phyloP scores from a whole-genome alignment of 2,888 invertebrate species.

The Adelognathus sp. region DNA sequence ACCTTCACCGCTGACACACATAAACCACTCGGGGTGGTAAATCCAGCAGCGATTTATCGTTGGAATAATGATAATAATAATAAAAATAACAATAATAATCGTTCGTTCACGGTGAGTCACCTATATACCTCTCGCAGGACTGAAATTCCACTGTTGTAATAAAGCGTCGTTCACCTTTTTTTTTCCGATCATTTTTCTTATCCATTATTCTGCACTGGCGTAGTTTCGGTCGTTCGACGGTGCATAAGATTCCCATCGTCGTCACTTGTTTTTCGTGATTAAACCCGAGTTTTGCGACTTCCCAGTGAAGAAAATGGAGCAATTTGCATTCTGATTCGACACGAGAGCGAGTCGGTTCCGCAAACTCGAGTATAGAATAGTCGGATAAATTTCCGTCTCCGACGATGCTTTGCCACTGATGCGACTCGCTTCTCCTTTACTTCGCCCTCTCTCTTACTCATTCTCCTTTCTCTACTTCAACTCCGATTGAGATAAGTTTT shows the following conservation, averaged over 20 bases:
- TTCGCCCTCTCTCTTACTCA: neutral
- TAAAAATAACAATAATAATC: conserved; percentile 42
- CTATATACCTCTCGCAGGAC: neutral
- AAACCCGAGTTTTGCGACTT: conserved; percentile 29
- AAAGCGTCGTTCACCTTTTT: conserved; percentile 24
- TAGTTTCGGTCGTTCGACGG: neutral
- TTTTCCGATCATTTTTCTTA: neutral
- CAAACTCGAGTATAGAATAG: neutral
- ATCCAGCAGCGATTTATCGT: conserved; percentile 31
- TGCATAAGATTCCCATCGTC: conserved; percentile 29
- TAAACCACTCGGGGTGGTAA: conserved; percentile 24
- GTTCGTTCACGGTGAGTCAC: conserved; percentile 43
- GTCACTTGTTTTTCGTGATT: conserved; percentile 49
- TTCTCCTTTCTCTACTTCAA: neutral
- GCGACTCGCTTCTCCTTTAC: neutral
- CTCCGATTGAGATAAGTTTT: conserved; percentile 33
- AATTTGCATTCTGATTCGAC: conserved; percentile 49
- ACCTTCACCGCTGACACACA: conserved; percentile 35
- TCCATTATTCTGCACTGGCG: neutral
- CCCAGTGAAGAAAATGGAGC: conserved; percentile 42
- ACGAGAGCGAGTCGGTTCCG: too few relatives aligned
- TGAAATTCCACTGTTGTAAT: conserved; percentile 19
- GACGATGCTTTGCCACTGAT: too few relatives aligned
- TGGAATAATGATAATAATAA: conserved; percentile 31
- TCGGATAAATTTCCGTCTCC: conserved; percentile 17